Percentiles rank a stretch among this genome's conserved stretches.
phyloP scores from a whole-genome alignment of 2,888 invertebrate species.

The Fragum whitleyi region DNA sequence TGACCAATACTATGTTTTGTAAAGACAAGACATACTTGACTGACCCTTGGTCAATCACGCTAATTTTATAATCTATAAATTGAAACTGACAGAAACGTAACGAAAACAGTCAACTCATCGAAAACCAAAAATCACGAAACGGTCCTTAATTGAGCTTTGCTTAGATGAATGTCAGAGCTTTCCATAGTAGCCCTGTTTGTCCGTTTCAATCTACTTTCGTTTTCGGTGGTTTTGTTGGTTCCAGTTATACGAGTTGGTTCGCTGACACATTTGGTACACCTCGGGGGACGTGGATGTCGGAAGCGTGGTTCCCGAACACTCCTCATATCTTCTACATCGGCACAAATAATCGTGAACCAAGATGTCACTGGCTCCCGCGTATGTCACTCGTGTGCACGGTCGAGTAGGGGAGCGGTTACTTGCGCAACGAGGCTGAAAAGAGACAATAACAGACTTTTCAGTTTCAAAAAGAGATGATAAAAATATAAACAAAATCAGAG shows the following conservation, averaged over 20 bases:
- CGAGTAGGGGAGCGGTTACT: conserved; percentile 33
- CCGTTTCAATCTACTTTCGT: background rate
- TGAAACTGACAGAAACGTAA: too few relatives aligned
- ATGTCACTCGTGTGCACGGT: conserved; percentile 42
- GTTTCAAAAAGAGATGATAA: too few relatives aligned
- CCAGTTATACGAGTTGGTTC: background rate
- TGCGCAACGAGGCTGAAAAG: conserved; percentile 48
- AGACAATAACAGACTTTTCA: background rate
- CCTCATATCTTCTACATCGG: conserved; percentile 46
- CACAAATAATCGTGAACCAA: conserved; percentile 48
- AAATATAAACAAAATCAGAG: too few relatives aligned
- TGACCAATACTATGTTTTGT: too few relatives aligned
- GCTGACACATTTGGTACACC: conserved; percentile 37
- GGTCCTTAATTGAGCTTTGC: too few relatives aligned
- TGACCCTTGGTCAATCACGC: too few relatives aligned
- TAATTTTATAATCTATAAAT: too few relatives aligned
- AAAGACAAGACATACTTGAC: too few relatives aligned
- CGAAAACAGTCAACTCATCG: too few relatives aligned
- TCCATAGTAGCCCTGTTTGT: too few relatives aligned
- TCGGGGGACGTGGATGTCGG: conserved; percentile 25
- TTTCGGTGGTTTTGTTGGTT: background rate
- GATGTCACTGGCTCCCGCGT: conserved; percentile 32
- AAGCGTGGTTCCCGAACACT: conserved; percentile 35
- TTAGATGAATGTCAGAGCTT: too few relatives aligned
- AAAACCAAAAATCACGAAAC: too few relatives aligned